Percentiles rank a stretch among this genome's conserved stretches.
phyloP scores from a whole-genome alignment of 2,888 invertebrate genomes.

The Scaptomyza polygonia region DNA sequence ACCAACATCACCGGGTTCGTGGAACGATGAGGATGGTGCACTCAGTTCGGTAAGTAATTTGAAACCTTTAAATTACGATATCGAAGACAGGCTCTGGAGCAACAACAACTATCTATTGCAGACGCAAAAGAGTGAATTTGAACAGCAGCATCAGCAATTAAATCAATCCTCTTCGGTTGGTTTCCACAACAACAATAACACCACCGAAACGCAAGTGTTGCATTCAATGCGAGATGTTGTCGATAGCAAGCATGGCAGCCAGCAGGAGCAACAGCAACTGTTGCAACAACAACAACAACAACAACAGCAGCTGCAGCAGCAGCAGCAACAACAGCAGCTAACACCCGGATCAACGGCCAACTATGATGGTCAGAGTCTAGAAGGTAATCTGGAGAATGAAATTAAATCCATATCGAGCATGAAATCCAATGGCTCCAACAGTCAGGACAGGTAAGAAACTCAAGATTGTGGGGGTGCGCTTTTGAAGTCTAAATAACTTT shows the following conservation, averaged over 20 bases:
- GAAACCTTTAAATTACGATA: neutral
- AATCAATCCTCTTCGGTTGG: conserved; percentile 54
- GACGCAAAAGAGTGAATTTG: conserved; percentile 81
- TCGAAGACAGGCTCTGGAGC: conserved; percentile 7
- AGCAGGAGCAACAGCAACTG: conserved; percentile 50
- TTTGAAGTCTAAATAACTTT: neutral
- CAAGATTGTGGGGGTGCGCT: neutral
- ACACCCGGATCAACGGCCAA: conserved; percentile 63
- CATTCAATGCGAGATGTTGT: conserved; percentile 64
- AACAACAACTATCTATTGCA: conserved; percentile 34
- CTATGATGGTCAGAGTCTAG: conserved; percentile 96
- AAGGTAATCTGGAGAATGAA: conserved; percentile 96
- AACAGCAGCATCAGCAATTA: conserved; percentile 66
- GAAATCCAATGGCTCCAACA: conserved; percentile 91
- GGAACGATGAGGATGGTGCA: conserved; percentile 84
- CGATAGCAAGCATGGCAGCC: conserved; percentile 59
- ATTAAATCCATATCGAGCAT: conserved; percentile 94
- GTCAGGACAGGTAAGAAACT: conserved; percentile 88
- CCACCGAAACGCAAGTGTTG: conserved; percentile 49
- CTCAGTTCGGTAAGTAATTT: conserved; percentile 81
- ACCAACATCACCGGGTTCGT: conserved; percentile 83
- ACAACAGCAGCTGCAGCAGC: conserved; percentile 69
- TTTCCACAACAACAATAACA: conserved; percentile 36
- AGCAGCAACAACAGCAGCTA: conserved; percentile 53
- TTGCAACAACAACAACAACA: conserved; percentile 46